Base-by-base conservation (phyloP, 2,113 vertebrate genomes). In the Cepphus grylle region DNA sequence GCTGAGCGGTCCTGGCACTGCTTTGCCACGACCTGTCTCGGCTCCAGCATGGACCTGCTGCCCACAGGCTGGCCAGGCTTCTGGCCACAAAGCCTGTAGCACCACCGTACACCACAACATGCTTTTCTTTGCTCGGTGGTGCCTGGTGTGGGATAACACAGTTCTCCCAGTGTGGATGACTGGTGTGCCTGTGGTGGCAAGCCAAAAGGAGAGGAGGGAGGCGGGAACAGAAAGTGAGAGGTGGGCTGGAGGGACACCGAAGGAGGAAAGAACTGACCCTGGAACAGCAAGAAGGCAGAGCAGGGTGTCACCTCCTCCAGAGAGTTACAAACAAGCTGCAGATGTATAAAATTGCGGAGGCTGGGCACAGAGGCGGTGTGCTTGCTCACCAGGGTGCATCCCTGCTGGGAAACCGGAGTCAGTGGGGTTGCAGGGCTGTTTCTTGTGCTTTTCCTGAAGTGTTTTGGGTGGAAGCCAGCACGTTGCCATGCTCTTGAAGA, bases 21-120 rank as follows among this genome's bases (percentile, higher is more conserved):
- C 13, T 67, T 63, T 27, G 17, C 61, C 27, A 3, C 0, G 0
- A 19, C n/a, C 11, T 0, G 1, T 23, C 36, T 80, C 1, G 3
- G 36, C 53, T 40, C 49, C 1, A 3, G 72, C 66, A 21, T 0
- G 1, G 78, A 49, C 49, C 63, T 86, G 0, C 74, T 43, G 25
- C 79, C 74, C 1, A 1, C 36, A 23, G 78, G 36, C 47, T 73
- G 72, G 18, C 69, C 26, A 36, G 38, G 45, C 56, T 72, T 55
- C 74, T 53, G 42, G 45, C 53, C 23, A 40, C 9, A 7, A 47
- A 81, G 80, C 38, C 22, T 10, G 1, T 19, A 55, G 47, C 65
- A 81, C 15, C 53, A 42, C 29, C 3, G 1, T 34, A 18, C 23
- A 9, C 40, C 40, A 43, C 49, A 72, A 8, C 36, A 8, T 89